Base-by-base conservation (phyloP, 2,888 invertebrate species). In the Parnassius apollo region DNA sequence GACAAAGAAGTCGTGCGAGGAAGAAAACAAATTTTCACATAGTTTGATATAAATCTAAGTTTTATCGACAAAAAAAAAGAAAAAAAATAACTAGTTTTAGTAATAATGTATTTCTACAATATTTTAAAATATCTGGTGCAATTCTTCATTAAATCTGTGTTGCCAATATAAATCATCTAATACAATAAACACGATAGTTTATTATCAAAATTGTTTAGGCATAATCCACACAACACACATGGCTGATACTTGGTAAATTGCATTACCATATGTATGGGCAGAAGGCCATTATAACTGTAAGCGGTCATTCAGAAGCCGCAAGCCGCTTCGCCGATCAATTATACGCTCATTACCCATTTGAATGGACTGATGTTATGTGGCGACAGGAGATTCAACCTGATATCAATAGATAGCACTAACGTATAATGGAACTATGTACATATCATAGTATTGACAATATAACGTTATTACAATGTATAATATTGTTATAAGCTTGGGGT, bases 331-430 rank as follows among this genome's bases (percentile, higher is more conserved):
- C 62, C 67, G 70, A 74, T 70, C 76, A 71, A 76, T 76, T 77
- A 76, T 69, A 69, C 71, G 76, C 71, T 71, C 69, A 71, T 76
- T 77, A 72, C 65, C 53, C 71, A 68, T 69, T 72, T 66, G 68
- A 68, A 70, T 69, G 69, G 68, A 66, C 57, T 42, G 42, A 49
- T 46, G 64, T 44, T 61, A 62, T 42, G 57, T 59, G 60, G 60
- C 64, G 64, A 64, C 64, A 49, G 48, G 49, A 35, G 54, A 59
- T 59, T 35, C 51, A 55, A 52, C 35, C 55, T 13, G 45, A 61
- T 54, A 52, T 44, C 48, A 22, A 18, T 61, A 52, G 45, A 44
- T 13, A 50, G 56, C 35, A 42, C 51, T 50, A 59, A 44, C 49
- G 42, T 58, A 42, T 25, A 51, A 56, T 59, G 12, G 18, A 45